phyloP scores from a whole-genome alignment of 2,113 vertebrate species.

The Pterocles orientalis region DNA sequence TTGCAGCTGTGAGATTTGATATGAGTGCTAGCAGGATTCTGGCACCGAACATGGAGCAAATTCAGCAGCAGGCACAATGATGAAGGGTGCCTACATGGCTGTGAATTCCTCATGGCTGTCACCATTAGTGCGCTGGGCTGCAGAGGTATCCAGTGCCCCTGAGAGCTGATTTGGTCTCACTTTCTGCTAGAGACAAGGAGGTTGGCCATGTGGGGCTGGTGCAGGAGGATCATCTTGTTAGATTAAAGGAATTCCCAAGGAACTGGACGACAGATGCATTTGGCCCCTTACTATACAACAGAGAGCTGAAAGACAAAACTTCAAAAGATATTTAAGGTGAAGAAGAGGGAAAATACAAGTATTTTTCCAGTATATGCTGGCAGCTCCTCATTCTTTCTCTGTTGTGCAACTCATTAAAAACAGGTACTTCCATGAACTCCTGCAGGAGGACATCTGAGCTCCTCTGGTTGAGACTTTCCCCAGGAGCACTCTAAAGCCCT shows the following conservation, averaged over 20 bases:
- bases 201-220: not conserved
- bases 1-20: not conserved
- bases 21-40: not conserved
- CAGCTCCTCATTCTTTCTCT: not conserved
- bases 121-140: not conserved
- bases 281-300: not conserved
- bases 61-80: not conserved
- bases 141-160: accelerated
- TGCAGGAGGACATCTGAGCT: not conserved
- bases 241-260: not conserved
- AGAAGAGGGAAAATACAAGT: not conserved
- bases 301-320: not conserved
- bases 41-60: accelerated
- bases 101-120: not conserved
- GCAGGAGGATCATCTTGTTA: accelerated
- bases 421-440: not conserved
- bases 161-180: not conserved
- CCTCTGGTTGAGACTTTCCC: not conserved
- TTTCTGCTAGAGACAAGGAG: not conserved
- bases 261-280: not conserved
- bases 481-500: not conserved
- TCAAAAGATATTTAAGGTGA: not conserved
- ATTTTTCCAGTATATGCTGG: not conserved
- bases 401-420: not conserved
- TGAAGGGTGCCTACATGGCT: not conserved